Conservation (phyloP, 1,140 invertebrate genomes). For the Zaprionus kolodkinae region DNA sequence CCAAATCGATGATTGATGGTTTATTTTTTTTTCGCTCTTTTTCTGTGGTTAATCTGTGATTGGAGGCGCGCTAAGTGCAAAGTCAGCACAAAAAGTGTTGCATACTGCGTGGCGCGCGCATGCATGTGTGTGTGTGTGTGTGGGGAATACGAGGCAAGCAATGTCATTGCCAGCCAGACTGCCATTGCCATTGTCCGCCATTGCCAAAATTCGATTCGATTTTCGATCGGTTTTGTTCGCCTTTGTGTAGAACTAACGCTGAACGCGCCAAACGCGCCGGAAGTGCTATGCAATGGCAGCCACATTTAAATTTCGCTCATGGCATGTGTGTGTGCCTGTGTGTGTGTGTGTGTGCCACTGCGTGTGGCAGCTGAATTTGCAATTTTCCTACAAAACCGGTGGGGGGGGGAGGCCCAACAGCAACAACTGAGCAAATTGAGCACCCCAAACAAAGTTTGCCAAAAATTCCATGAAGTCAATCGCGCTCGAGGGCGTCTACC, state of each 20-base stretch:
- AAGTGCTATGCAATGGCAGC: slow-evolving; percentile 45
- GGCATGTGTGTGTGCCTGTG: slow-evolving; percentile 11
- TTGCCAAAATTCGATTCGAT: slow-evolving; percentile 76
- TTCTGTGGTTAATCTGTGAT: not conserved
- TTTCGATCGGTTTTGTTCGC: slow-evolving; percentile 61
- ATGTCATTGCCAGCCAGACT: slow-evolving; percentile 47
- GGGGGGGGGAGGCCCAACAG: slow-evolving; percentile 32
- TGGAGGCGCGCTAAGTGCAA: slow-evolving; percentile 34
- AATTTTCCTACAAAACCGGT: slow-evolving; percentile 47
- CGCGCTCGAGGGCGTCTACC: slow-evolving; percentile 22
- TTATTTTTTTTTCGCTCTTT: too few relatives aligned
- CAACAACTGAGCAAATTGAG: slow-evolving; percentile 10
- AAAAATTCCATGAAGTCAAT: slow-evolving; percentile 34
- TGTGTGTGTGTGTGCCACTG: slow-evolving; percentile 30
- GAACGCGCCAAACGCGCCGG: slow-evolving; percentile 32
- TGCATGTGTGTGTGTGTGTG: slow-evolving; percentile 6
- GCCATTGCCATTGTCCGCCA: slow-evolving; percentile 50
- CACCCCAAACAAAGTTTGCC: slow-evolving; percentile 21
- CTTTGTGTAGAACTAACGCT: slow-evolving; percentile 35
- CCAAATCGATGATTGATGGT: slow-evolving; percentile 66
- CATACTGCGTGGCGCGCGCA: slow-evolving; percentile 31
- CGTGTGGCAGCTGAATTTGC: slow-evolving; percentile 66
- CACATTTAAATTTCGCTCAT: slow-evolving; percentile 38
- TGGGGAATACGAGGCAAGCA: slow-evolving; percentile 11
- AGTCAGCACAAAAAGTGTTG: slow-evolving; percentile 66